Percentiles rank a stretch among this genome's conserved stretches.
These are phyloP conservation scores for Spinus pinus DNA, from an alignment of 2,797 vertebrate species.

Conservation along the genomic window DNA sequence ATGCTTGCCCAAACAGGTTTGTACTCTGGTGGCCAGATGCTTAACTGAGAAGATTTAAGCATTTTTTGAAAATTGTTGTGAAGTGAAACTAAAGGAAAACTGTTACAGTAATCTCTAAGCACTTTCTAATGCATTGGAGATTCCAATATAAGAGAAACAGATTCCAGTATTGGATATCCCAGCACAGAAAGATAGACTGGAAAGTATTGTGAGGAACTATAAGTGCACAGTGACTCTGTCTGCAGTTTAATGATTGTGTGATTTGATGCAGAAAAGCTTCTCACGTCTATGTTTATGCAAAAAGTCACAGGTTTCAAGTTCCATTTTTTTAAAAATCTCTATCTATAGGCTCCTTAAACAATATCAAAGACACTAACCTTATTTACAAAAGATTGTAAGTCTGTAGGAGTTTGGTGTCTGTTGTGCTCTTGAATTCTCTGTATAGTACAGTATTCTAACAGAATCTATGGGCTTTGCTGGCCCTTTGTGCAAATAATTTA, in stretches of 20 bases:
- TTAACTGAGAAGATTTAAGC: neutral
- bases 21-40: neutral
- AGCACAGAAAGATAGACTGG: neutral
- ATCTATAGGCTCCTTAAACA: neutral
- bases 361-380: neutral
- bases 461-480: neutral
- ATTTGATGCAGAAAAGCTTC: neutral
- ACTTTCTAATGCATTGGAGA: neutral
- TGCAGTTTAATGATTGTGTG: neutral
- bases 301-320: neutral
- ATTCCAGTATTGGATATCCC: neutral
- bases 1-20: neutral
- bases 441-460: neutral
- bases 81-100: neutral
- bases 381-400: neutral
- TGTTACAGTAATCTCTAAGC: neutral
- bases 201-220: neutral
- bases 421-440: neutral
- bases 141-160: neutral
- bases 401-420: neutral
- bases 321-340: neutral
- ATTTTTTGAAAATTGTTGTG: neutral
- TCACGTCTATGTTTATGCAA: neutral
- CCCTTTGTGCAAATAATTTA: neutral
- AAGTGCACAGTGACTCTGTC: neutral